phyloP scores from a whole-genome alignment of 2,113 vertebrate species.

The Pteruthius melanotis region DNA sequence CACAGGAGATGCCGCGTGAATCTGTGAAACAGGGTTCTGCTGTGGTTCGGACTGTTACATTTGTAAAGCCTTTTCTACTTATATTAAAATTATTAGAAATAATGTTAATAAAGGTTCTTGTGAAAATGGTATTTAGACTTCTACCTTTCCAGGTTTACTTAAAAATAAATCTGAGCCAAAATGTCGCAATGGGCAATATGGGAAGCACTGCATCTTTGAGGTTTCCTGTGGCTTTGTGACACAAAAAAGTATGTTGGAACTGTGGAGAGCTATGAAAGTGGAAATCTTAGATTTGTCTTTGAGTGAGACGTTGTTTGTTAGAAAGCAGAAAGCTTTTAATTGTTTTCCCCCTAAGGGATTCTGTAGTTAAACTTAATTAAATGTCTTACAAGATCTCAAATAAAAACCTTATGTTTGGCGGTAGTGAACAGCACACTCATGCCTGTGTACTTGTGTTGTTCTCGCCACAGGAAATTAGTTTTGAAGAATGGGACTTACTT shows the following conservation, averaged over 20 bases:
- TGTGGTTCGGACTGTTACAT: neutral
- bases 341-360: neutral
- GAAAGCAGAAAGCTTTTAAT: slow-evolving; percentile 24
- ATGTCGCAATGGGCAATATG: neutral
- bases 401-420: slow-evolving; percentile 5
- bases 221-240: neutral
- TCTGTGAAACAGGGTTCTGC: neutral
- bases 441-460: neutral
- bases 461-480: neutral
- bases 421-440: neutral
- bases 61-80: slow-evolving; percentile 7
- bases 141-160: neutral
- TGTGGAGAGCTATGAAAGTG: neutral
- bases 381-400: neutral
- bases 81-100: neutral
- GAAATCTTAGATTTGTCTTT: neutral
- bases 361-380: neutral
- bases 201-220: neutral
- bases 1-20: neutral
- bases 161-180: neutral
- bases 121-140: slow-evolving; percentile 17
- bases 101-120: neutral
- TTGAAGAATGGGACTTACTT: neutral
- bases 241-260: neutral
- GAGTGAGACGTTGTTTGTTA: slow-evolving; percentile 6